These are phyloP conservation scores for Phoebastria nigripes DNA, from an alignment of 2,797 vertebrate genomes.

Conservation along the genomic window DNA sequence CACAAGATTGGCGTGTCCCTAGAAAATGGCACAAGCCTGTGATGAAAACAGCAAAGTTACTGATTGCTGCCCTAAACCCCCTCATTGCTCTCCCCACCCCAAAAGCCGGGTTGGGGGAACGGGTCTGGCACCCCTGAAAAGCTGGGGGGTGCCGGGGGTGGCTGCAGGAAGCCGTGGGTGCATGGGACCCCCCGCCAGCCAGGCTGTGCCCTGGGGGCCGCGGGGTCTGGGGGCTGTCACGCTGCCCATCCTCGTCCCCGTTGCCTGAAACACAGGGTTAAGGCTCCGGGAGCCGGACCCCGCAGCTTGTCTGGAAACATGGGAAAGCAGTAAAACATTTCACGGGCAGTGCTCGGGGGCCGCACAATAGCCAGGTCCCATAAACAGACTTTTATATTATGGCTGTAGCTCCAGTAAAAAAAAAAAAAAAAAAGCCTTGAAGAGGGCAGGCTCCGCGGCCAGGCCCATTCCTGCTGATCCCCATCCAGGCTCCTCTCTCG, in stretches of 20 bases:
- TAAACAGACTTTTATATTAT: constrained; percentile 88
- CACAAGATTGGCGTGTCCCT: neutral
- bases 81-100: too few species aligned
- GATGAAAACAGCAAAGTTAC: neutral
- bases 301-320: constrained; percentile 77
- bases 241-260: accelerated
- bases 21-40: neutral
- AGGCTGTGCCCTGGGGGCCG: accelerated
- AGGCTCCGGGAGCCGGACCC: constrained; percentile 62
- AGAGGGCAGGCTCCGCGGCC: neutral
- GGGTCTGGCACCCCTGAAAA: neutral
- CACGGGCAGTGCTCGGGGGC: constrained; percentile 77
- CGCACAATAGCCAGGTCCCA: constrained; percentile 82
- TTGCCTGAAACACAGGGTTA: constrained; percentile 34
- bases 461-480: neutral
- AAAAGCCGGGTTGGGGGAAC: accelerated
- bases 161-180: neutral
- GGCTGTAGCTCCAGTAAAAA: constrained; percentile 74
- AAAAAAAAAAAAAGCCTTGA: constrained; percentile 65
- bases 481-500: neutral
- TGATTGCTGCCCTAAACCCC: accelerated
- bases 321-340: constrained; percentile 85
- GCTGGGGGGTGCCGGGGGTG: neutral
- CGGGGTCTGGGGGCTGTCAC: neutral
- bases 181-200: neutral